Conservation (phyloP, 2,888 invertebrate genomes). For the Tigriopus californicus region DNA sequence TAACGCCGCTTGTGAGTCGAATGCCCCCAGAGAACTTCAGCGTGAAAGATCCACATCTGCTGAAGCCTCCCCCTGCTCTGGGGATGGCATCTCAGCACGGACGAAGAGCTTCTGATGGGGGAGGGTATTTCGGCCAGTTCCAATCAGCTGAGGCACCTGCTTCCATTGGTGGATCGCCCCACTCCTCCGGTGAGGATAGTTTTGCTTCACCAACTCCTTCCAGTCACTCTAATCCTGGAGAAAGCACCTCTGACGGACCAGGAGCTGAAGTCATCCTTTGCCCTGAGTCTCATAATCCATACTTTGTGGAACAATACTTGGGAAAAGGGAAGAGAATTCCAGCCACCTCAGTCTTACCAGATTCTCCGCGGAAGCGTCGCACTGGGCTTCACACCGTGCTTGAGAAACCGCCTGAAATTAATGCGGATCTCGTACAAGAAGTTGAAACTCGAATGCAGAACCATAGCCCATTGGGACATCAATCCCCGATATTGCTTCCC, state of each 20-base stretch:
- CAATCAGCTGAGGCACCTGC: background rate
- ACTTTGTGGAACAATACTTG: too few relatives aligned
- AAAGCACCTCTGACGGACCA: too few relatives aligned
- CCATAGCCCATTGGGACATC: background rate
- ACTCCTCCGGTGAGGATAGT: too few relatives aligned
- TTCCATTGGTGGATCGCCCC: background rate
- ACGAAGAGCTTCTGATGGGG: slow-evolving; percentile 85
- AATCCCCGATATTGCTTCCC: background rate
- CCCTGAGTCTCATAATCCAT: too few relatives aligned
- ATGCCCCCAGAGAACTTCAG: slow-evolving; percentile 66
- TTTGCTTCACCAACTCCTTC: too few relatives aligned
- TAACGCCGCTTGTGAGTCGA: slow-evolving; percentile 61
- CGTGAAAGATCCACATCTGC: slow-evolving; percentile 75
- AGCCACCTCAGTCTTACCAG: slow-evolving; percentile 28
- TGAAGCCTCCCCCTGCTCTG: slow-evolving; percentile 81
- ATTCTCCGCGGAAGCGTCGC: slow-evolving; percentile 41
- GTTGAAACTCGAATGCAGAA: slow-evolving; percentile 59
- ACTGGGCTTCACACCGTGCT: slow-evolving; percentile 64
- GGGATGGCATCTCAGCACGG: slow-evolving; percentile 48
- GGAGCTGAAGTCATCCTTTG: too few relatives aligned
- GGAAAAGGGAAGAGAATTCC: slow-evolving; percentile 29
- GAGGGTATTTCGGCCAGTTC: slow-evolving; percentile 25
- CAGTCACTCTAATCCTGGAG: too few relatives aligned
- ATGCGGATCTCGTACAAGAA: slow-evolving; percentile 69
- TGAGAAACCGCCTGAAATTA: slow-evolving; percentile 64